Conservation (phyloP, 1,140 invertebrate genomes). For the Copidosoma floridanum region DNA sequence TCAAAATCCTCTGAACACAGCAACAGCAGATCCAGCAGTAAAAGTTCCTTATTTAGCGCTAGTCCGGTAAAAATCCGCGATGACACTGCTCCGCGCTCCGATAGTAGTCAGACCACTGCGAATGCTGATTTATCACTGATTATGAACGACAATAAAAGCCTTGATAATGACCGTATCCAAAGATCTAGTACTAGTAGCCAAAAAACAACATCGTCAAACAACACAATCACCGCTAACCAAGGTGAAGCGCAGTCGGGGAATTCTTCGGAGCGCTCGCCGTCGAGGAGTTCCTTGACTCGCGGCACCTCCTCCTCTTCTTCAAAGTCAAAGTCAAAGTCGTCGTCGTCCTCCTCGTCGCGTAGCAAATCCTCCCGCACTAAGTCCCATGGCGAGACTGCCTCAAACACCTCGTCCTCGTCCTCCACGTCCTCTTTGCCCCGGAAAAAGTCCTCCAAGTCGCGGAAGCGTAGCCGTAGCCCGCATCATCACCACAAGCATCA, state of each 20-base stretch:
- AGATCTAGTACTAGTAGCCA: conserved; percentile 24
- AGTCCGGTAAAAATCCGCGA: conserved; percentile 10
- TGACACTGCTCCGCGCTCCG: background rate
- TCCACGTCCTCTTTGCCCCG: conserved; percentile 45
- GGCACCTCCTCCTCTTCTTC: conserved; percentile 12
- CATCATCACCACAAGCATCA: conserved; percentile 2
- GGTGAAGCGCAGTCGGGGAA: conserved; percentile 13
- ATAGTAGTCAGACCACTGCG: background rate
- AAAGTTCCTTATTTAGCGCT: background rate
- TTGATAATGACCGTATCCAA: conserved; percentile 19
- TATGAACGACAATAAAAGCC: conserved; percentile 18
- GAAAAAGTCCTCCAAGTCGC: conserved; percentile 10
- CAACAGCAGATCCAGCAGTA: background rate
- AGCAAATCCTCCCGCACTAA: background rate
- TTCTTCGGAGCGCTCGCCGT: conserved; percentile 9
- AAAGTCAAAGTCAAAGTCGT: background rate
- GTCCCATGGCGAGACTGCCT: background rate
- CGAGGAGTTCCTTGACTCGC: conserved; percentile 33
- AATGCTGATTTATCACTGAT: conserved; percentile 18
- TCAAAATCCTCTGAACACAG: background rate
- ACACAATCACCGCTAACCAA: background rate
- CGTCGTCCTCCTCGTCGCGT: background rate
- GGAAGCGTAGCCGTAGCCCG: conserved; percentile 3
- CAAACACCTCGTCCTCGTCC: background rate
- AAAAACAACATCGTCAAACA: conserved; percentile 4